Conservation (phyloP, 2,797 vertebrate genomes). For the Crenichthys baileyi region DNA sequence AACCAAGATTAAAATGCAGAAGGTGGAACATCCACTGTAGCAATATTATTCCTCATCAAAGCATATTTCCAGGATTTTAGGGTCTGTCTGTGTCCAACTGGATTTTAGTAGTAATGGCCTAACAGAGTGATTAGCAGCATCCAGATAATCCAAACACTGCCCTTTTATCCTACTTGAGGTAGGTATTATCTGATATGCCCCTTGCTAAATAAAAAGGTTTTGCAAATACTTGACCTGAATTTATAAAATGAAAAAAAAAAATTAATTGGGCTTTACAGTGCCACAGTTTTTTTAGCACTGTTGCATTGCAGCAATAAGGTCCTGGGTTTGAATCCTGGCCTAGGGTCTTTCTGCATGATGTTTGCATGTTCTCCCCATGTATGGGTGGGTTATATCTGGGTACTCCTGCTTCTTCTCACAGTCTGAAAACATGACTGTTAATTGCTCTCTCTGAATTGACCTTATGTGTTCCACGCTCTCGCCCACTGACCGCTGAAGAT, state of each 20-base stretch:
- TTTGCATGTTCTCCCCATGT: too few species aligned
- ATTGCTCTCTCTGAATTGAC: background rate
- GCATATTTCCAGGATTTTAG: constrained; percentile 66
- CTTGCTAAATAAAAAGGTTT: background rate
- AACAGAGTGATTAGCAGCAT: constrained; percentile 55
- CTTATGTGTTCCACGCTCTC: background rate
- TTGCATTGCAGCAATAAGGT: background rate
- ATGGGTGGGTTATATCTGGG: too few species aligned
- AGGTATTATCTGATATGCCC: background rate
- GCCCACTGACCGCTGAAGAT: too few species aligned
- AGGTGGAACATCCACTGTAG: constrained; percentile 62
- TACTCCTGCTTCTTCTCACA: too few species aligned
- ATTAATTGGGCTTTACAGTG: background rate
- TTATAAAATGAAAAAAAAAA: background rate
- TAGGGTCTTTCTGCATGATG: background rate
- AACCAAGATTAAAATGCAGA: constrained; percentile 68
- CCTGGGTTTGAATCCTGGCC: background rate
- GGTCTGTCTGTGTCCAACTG: constrained; percentile 43
- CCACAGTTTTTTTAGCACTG: background rate
- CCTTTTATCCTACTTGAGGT: constrained; percentile 24
- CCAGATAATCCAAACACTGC: constrained; percentile 67
- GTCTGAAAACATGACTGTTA: background rate
- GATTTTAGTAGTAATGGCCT: constrained; percentile 44
- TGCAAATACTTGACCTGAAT: background rate
- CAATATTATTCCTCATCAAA: constrained; percentile 72